These are phyloP conservation scores for Tachuris rubrigastra DNA, from an alignment of 2,113 vertebrate genomes.

Conservation along the genomic window DNA sequence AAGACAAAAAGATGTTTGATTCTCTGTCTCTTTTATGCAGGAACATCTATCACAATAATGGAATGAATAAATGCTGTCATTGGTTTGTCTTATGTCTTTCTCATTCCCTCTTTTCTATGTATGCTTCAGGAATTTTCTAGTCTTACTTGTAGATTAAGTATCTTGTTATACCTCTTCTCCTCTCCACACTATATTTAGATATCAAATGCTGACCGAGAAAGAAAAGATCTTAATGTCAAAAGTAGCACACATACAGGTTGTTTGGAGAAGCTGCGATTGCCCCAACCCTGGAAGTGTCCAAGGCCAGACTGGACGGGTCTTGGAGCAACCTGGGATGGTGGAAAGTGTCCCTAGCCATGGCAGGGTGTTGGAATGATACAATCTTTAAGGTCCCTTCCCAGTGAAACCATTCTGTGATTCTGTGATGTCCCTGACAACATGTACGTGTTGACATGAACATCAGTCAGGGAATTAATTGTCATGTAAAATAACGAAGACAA, in stretches of 20 bases:
- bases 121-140: neutral
- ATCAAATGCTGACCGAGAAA: neutral
- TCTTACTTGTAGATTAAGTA: neutral
- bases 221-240: neutral
- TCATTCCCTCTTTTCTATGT: neutral
- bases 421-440: accelerated
- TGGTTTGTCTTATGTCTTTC: neutral
- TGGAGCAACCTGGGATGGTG: neutral
- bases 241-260: neutral
- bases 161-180: neutral
- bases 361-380: accelerated
- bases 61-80: neutral
- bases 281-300: neutral
- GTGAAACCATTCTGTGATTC: neutral
- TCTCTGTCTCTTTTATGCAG: neutral
- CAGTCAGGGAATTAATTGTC: neutral
- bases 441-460: neutral
- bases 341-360: accelerated
- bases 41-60: neutral
- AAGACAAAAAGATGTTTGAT: neutral
- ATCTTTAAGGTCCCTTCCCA: neutral
- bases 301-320: accelerated
- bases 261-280: neutral
- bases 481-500: neutral
- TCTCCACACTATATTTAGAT: neutral